These are phyloP conservation scores for Cheilosia vernalis DNA, from an alignment of 2,888 invertebrate species.

Conservation along the genomic window DNA sequence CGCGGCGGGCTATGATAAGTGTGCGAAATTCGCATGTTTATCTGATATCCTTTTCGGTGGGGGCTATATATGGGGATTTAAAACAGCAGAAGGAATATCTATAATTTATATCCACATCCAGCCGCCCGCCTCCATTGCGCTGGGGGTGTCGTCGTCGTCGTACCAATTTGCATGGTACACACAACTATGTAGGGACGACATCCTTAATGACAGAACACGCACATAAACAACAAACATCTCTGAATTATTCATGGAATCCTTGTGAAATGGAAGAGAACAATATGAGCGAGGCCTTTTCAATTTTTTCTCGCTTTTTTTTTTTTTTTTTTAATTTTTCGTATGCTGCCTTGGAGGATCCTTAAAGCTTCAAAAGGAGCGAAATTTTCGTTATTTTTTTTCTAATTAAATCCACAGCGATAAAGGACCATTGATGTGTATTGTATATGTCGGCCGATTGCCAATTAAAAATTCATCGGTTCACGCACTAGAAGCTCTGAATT, in stretches of 20 bases:
- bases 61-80: slow-evolving; percentile 62
- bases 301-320: slow-evolving; percentile 39
- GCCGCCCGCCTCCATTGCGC: slow-evolving; percentile 17
- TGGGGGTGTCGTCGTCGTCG: not conserved
- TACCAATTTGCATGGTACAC: slow-evolving; percentile 63
- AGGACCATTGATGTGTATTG: slow-evolving; percentile 47
- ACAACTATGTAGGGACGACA: slow-evolving; percentile 28
- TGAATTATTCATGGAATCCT: slow-evolving; percentile 72
- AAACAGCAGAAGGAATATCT: slow-evolving; percentile 70
- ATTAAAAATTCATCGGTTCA: slow-evolving; percentile 75
- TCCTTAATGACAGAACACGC: slow-evolving; percentile 72
- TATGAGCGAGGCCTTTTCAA: slow-evolving; percentile 61
- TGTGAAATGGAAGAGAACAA: slow-evolving; percentile 51
- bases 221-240: slow-evolving; percentile 67
- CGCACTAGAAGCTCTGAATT: slow-evolving; percentile 74
- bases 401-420: slow-evolving; percentile 56
- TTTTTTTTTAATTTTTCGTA: slow-evolving; percentile 25
- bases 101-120: slow-evolving; percentile 69
- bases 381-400: slow-evolving; percentile 40
- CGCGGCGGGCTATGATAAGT: slow-evolving; percentile 70
- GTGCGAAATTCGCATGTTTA: slow-evolving; percentile 75
- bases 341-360: slow-evolving; percentile 8
- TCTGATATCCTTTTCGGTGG: slow-evolving; percentile 67
- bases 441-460: slow-evolving; percentile 65
- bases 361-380: not conserved